These are phyloP conservation scores for Podarcis lilfordi DNA, from an alignment of 2,797 vertebrate genomes.

Conservation along the genomic window DNA sequence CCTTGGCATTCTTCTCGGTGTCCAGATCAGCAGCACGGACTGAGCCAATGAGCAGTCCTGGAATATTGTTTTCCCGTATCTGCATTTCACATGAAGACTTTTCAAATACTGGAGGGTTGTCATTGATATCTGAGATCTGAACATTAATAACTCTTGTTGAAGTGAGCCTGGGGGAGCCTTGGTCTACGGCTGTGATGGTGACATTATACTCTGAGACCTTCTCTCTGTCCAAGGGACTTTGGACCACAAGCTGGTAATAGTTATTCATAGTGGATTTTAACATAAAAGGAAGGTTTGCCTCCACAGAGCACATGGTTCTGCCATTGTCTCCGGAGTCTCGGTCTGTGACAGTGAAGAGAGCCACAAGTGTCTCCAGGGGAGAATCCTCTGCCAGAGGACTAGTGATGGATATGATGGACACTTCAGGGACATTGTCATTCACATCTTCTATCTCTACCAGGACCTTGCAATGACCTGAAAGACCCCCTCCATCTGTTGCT, in stretches of 20 bases:
- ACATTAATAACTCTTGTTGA: constrained; percentile 71
- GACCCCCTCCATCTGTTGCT: constrained; percentile 18
- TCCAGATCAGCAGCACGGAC: constrained; percentile 65
- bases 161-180: constrained; percentile 71
- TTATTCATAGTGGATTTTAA: constrained; percentile 67
- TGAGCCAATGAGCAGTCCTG: not conserved
- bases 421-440: constrained; percentile 62
- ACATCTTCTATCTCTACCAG: not conserved
- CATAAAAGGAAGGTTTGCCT: constrained; percentile 63
- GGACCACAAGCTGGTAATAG: constrained; percentile 71
- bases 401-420: constrained; percentile 53
- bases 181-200: constrained; percentile 65
- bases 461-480: not conserved
- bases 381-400: constrained; percentile 70
- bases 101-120: constrained; percentile 74
- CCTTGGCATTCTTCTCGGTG: constrained; percentile 29
- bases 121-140: constrained; percentile 25
- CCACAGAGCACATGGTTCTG: constrained; percentile 54
- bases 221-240: constrained; percentile 36
- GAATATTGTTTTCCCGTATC: constrained; percentile 61
- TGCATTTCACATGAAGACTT: constrained; percentile 71
- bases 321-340: constrained; percentile 77
- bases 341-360: constrained; percentile 73
- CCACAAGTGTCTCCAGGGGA: constrained; percentile 59
- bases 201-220: constrained; percentile 59